Conservation (phyloP, 2,113 vertebrate genomes). For the Hypomesus transpacificus region DNA sequence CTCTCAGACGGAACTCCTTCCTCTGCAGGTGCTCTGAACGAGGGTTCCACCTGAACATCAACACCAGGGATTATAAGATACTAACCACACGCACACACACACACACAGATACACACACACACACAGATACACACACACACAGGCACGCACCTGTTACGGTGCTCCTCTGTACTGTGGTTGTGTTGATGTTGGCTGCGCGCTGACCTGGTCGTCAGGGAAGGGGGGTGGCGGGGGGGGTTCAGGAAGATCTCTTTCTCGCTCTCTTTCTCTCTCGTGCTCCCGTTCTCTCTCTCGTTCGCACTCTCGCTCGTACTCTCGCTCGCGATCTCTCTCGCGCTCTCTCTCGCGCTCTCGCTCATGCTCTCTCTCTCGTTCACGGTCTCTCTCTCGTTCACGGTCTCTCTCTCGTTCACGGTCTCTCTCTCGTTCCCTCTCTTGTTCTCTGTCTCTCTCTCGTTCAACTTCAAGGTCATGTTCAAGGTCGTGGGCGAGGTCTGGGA, state of each 20-base stretch:
- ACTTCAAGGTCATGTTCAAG: conserved; percentile 63
- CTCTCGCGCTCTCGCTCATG: too few species aligned
- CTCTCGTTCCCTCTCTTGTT: too few species aligned
- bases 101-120: conserved; percentile 39
- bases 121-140: conserved; percentile 53
- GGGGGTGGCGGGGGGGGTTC: conserved; percentile 44
- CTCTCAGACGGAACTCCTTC: conserved; percentile 78
- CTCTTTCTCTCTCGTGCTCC: conserved; percentile 1
- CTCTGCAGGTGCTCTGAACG: conserved; percentile 91
- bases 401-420: conserved; percentile 9
- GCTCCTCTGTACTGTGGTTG: conserved; percentile 29
- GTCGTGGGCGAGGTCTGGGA: conserved; percentile 75
- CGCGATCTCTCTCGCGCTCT: too few species aligned
- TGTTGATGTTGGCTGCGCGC: conserved; percentile 58
- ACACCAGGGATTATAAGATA: background rate
- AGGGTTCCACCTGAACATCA: conserved; percentile 79
- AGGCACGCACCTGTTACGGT: conserved; percentile 46
- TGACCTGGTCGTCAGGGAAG: conserved; percentile 65
- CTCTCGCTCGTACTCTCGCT: too few species aligned
- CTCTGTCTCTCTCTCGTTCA: conserved; percentile 1
- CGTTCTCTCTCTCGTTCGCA: too few species aligned
- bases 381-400: background rate
- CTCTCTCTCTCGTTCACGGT: conserved; percentile 1
- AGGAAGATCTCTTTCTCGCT: conserved; percentile 16
- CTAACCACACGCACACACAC: conserved; percentile 33